These are phyloP conservation scores for Falcunculus frontatus DNA, from an alignment of 2,113 vertebrate species.

Conservation along the genomic window DNA sequence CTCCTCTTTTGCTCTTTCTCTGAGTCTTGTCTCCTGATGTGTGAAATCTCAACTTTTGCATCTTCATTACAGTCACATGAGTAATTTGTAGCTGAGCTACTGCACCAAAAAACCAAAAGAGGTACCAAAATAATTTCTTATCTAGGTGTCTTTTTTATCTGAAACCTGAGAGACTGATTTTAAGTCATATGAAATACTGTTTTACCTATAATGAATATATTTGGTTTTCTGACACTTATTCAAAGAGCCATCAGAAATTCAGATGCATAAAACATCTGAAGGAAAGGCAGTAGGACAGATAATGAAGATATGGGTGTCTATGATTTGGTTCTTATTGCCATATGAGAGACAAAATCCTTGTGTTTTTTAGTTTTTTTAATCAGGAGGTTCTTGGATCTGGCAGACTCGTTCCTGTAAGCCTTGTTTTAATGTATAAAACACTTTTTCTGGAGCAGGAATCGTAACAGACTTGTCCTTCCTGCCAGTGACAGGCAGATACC, in stretches of 20 bases:
- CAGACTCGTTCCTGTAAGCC: background rate
- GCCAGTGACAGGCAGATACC: background rate
- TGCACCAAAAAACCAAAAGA: background rate
- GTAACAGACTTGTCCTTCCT: background rate
- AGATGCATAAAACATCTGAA: background rate
- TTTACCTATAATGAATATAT: background rate
- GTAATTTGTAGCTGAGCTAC: background rate
- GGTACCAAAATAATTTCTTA: background rate
- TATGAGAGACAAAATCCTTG: background rate
- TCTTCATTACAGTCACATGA: background rate
- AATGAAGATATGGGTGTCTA: background rate
- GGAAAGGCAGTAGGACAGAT: background rate
- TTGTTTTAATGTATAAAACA: background rate
- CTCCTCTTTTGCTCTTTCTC: background rate
- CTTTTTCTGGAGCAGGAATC: background rate
- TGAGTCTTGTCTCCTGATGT: background rate
- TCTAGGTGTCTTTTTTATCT: background rate
- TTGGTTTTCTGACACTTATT: background rate
- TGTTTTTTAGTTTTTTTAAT: background rate
- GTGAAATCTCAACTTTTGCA: background rate
- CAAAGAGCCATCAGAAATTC: background rate
- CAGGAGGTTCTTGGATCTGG: background rate
- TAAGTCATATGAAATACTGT: background rate
- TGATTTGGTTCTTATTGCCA: background rate
- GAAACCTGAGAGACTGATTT: background rate